Conservation (phyloP, 2,113 vertebrate species). For the Rhizomys pruinosus region DNA sequence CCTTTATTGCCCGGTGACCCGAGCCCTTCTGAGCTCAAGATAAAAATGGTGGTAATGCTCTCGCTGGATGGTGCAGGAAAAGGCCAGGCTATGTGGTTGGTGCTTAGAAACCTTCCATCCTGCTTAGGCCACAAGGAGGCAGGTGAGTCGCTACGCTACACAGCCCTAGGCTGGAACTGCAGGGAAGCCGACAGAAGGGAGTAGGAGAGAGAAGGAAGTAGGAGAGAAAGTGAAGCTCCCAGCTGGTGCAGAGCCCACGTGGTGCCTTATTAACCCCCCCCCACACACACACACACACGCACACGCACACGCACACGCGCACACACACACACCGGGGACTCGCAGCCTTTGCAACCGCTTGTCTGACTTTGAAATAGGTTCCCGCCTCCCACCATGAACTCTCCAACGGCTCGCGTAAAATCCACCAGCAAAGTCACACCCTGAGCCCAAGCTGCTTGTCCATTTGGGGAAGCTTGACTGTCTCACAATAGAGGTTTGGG, state of each 20-base stretch:
- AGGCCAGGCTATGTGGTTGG: not conserved
- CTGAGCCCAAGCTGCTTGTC: not conserved
- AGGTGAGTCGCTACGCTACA: not conserved
- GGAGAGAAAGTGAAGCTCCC: not conserved
- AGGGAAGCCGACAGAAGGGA: rapidly evolving
- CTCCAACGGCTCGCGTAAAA: not conserved
- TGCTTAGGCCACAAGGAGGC: not conserved
- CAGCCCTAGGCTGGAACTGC: not conserved
- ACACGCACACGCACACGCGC: too few species aligned
- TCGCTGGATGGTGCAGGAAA: not conserved
- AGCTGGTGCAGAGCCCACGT: rapidly evolving
- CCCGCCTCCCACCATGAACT: not conserved
- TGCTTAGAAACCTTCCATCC: not conserved
- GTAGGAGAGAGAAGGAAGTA: rapidly evolving
- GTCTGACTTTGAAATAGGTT: not conserved
- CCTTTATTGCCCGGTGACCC: not conserved
- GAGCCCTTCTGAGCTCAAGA: not conserved
- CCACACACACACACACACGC: too few species aligned
- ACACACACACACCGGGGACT: too few species aligned
- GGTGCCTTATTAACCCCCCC: rapidly evolving
- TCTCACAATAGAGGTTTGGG: not conserved
- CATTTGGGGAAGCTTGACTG: not conserved
- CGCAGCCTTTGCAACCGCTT: not conserved
- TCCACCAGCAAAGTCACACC: not conserved
- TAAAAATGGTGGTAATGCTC: not conserved